Conservation (phyloP, 2,888 invertebrate species). For the Quadriops clusia region DNA sequence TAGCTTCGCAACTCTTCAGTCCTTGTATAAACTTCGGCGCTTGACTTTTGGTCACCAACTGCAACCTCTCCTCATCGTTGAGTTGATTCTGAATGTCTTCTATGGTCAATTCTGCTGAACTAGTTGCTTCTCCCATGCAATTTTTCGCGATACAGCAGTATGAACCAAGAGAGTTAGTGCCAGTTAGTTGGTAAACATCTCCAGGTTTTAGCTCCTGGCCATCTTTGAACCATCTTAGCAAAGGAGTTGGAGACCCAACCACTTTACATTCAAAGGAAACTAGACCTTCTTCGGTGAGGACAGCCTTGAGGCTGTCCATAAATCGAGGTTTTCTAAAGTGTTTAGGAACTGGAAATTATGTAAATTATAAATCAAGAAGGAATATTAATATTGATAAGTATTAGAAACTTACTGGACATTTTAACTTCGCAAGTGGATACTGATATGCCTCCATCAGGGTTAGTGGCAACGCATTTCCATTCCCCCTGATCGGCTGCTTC, state of each 20-base stretch:
- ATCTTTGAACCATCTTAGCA: slow-evolving; percentile 84
- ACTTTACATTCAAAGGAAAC: slow-evolving; percentile 91
- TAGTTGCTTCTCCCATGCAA: slow-evolving; percentile 83
- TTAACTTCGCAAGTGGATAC: slow-evolving; percentile 61
- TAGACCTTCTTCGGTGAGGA: slow-evolving; percentile 80
- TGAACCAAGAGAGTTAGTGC: slow-evolving; percentile 78
- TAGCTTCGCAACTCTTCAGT: slow-evolving; percentile 69
- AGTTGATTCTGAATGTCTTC: slow-evolving; percentile 85
- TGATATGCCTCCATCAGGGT: slow-evolving; percentile 60
- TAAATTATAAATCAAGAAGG: background rate
- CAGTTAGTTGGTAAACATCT: slow-evolving; percentile 83
- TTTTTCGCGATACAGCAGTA: slow-evolving; percentile 83
- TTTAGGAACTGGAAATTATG: slow-evolving; percentile 59
- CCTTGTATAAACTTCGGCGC: slow-evolving; percentile 76
- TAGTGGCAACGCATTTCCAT: slow-evolving; percentile 81
- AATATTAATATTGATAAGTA: background rate
- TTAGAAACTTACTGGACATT: slow-evolving; percentile 57
- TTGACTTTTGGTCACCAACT: slow-evolving; percentile 62
- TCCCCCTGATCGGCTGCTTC: slow-evolving; percentile 78
- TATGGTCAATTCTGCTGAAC: slow-evolving; percentile 75
- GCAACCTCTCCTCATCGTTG: slow-evolving; percentile 73
- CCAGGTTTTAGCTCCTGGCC: slow-evolving; percentile 85
- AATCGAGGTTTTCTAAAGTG: slow-evolving; percentile 82
- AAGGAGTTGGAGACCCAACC: slow-evolving; percentile 81
- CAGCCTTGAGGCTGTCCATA: slow-evolving; percentile 80